A percentile compares a stretch with the other conserved stretches of the same genome.
Evolutionary conservation across 2,888 invertebrate genomes (phyloP).

Genomic region (Tachina fera): DNA sequence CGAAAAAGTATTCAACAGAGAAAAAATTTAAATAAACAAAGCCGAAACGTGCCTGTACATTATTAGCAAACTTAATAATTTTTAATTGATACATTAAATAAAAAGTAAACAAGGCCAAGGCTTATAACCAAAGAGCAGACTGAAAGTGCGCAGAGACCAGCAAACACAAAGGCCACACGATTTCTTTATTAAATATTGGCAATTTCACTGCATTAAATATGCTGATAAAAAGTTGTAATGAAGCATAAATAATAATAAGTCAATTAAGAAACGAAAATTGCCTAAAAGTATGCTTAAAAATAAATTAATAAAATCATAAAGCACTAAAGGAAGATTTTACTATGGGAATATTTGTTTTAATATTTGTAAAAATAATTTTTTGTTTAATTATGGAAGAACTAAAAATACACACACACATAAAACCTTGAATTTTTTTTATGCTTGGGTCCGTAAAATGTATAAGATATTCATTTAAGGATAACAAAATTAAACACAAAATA

Average conservation of each 20-base stretch:
- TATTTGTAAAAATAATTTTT: not conserved
- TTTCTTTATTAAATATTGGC: not conserved
- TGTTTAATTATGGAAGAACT: not conserved
- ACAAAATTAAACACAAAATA: not conserved
- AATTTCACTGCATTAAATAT: not conserved
- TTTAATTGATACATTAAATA: slow-evolving; percentile 83
- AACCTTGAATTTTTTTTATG: not conserved
- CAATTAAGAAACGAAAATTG: slow-evolving; percentile 9
- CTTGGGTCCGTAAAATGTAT: not conserved
- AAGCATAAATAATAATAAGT: slow-evolving; percentile 38
- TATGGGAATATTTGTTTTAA: not conserved
- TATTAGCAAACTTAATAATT: slow-evolving; percentile 83
- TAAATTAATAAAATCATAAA: not conserved
- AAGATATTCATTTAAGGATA: not conserved
- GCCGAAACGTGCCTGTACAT: slow-evolving; percentile 81
- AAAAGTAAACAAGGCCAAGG: slow-evolving; percentile 74
- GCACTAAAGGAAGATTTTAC: slow-evolving; percentile 4
- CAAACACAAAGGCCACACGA: slow-evolving; percentile 15
- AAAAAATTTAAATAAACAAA: slow-evolving; percentile 33
- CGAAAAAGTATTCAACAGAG: slow-evolving; percentile 26
- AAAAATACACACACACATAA: not conserved
- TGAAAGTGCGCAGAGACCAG: slow-evolving; percentile 17
- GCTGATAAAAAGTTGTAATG: not conserved
- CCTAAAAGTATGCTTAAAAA: slow-evolving; percentile 47
- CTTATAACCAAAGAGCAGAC: slow-evolving; percentile 70